Conservation (phyloP, 2,888 invertebrate genomes). For the Coenonympha arcania region DNA sequence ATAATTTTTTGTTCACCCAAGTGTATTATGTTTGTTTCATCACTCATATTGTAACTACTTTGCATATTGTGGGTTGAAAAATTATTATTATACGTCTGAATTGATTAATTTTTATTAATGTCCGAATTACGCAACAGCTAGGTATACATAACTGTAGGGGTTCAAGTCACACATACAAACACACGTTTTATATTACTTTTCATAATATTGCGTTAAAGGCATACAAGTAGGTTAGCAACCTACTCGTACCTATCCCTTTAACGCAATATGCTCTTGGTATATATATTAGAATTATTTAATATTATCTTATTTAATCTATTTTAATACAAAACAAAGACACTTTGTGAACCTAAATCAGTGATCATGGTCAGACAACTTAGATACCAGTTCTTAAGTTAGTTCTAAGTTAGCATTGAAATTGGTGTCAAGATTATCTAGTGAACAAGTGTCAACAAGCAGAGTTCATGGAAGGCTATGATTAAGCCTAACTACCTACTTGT, state of each 20-base stretch:
- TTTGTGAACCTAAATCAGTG: no score
- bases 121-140: not conserved
- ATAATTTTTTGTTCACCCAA: conserved; percentile 29
- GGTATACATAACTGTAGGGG: no score
- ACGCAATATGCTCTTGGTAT: no score
- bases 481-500: no score
- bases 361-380: not conserved
- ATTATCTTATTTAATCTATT: no score
- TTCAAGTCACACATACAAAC: no score
- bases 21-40: conserved; percentile 11
- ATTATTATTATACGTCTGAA: not conserved
- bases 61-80: not conserved
- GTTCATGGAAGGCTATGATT: conserved; percentile 22
- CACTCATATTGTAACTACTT: conserved; percentile 7
- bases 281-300: no score
- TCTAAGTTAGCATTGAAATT: conserved; percentile 18
- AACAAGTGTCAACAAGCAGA: conserved; percentile 21
- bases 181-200: no score
- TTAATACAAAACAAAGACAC: no score
- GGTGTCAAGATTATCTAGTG: conserved; percentile 28
- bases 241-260: no score
- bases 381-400: not conserved
- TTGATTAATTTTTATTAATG: not conserved
- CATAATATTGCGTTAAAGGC: no score
- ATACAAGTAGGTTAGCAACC: no score